Percentiles rank a stretch among this genome's conserved stretches.
These are phyloP conservation scores for Samia ricini DNA, from an alignment of 1,140 invertebrate genomes.

Conservation along the genomic window DNA sequence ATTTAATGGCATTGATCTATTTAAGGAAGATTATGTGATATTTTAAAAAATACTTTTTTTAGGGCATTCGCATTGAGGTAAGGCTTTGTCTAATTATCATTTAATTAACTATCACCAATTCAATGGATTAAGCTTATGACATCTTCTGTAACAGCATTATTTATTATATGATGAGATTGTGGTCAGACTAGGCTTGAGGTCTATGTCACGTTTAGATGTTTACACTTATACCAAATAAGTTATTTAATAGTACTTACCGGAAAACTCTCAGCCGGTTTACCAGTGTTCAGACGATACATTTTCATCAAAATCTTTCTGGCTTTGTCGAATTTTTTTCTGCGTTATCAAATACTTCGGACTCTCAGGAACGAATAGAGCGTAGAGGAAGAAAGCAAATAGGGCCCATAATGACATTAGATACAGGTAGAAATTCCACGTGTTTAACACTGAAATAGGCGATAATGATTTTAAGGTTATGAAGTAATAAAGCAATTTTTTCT, in stretches of 20 bases:
- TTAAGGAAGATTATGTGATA: too few relatives aligned
- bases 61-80: too few relatives aligned
- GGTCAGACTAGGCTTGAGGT: too few relatives aligned
- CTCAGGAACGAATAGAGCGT: slow-evolving; percentile 36
- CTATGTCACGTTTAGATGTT: too few relatives aligned
- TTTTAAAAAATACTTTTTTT: too few relatives aligned
- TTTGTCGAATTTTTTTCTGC: slow-evolving; percentile 37
- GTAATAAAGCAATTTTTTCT: background rate
- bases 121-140: too few relatives aligned
- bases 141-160: too few relatives aligned
- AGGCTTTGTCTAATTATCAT: too few relatives aligned
- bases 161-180: too few relatives aligned
- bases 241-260: slow-evolving; percentile 38
- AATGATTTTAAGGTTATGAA: background rate
- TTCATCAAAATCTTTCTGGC: slow-evolving; percentile 33
- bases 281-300: slow-evolving; percentile 39
- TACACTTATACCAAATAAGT: too few relatives aligned
- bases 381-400: slow-evolving; percentile 26
- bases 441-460: slow-evolving; percentile 33
- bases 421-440: slow-evolving; percentile 52
- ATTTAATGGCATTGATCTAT: too few relatives aligned
- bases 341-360: slow-evolving; percentile 48
- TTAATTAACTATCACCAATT: too few relatives aligned
- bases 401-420: slow-evolving; percentile 39
- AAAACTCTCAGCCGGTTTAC: slow-evolving; percentile 47